A percentile compares a stretch with the other conserved stretches of the same genome.
phyloP scores from a whole-genome alignment of 2,113 vertebrate species.

The Puntigrus tetrazona region DNA sequence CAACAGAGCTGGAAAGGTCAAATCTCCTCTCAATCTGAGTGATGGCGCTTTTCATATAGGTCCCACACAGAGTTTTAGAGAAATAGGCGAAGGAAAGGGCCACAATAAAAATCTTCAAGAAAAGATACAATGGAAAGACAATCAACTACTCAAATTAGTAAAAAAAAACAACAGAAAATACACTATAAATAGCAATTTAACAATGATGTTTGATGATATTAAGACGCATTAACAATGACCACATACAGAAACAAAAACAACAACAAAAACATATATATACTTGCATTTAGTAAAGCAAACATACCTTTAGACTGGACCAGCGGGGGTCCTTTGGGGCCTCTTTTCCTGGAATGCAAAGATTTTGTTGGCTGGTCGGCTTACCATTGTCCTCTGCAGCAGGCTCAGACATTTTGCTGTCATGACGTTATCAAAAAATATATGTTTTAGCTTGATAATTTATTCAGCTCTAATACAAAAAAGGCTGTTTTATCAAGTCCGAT shows the following conservation, averaged over 20 bases:
- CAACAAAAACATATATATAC: not conserved
- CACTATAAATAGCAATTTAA: not conserved
- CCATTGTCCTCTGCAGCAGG: constrained; percentile 40
- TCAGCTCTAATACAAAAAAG: too few relatives aligned
- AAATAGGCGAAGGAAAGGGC: constrained; percentile 84
- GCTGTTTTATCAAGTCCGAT: too few relatives aligned
- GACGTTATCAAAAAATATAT: not conserved
- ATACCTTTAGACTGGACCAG: constrained; percentile 71
- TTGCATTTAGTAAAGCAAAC: not conserved
- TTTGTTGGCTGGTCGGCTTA: constrained; percentile 65
- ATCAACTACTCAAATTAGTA: not conserved
- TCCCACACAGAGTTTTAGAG: constrained; percentile 78
- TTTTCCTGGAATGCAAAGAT: constrained; percentile 55
- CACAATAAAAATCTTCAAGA: constrained; percentile 80
- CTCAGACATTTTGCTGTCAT: constrained; percentile 58
- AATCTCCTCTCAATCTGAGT: constrained; percentile 94
- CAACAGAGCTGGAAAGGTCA: constrained; percentile 79
- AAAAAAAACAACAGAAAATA: not conserved
- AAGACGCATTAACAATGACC: not conserved
- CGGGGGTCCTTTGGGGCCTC: constrained; percentile 35
- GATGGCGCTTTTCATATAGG: constrained; percentile 88
- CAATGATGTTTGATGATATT: not conserved
- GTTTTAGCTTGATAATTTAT: not conserved
- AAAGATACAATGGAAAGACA: not conserved
- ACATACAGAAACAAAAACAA: not conserved